phyloP scores from a whole-genome alignment of 1,140 invertebrate genomes.

The Drosophila setifemur region DNA sequence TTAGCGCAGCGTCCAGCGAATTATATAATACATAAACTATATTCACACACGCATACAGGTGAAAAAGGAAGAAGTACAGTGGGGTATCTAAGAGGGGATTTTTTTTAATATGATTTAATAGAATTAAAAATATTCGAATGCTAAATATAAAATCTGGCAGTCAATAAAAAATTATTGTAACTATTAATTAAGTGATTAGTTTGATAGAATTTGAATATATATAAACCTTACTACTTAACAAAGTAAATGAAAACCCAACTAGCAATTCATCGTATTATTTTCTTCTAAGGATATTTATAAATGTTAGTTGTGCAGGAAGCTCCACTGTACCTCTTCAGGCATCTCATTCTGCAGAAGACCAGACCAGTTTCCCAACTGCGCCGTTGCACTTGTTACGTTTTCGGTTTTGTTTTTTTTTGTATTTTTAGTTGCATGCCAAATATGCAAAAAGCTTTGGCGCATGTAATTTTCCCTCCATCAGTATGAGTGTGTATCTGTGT shows the following conservation, averaged over 20 bases:
- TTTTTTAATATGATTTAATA: neutral
- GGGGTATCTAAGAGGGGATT: neutral
- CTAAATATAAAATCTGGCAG: too few species aligned
- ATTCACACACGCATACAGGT: conserved; percentile 8
- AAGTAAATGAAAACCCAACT: too few species aligned
- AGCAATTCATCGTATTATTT: too few species aligned
- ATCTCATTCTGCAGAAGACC: conserved; percentile 24
- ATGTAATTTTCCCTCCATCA: conserved; percentile 65
- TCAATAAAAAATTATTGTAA: too few species aligned
- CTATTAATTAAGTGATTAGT: too few species aligned
- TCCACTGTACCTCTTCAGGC: conserved; percentile 6
- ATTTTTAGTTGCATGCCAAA: conserved; percentile 67
- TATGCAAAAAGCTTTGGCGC: conserved; percentile 76
- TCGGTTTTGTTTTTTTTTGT: conserved; percentile 32
- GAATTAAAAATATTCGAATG: too few species aligned
- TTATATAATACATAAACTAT: conserved; percentile 73
- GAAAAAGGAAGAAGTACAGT: conserved; percentile 6
- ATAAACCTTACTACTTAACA: too few species aligned
- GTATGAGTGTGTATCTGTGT: too few species aligned
- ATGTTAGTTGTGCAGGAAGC: neutral
- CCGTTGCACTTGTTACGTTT: conserved; percentile 73
- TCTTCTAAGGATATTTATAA: too few species aligned
- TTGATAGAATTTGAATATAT: too few species aligned
- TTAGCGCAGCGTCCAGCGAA: conserved; percentile 47
- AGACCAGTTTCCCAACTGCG: conserved; percentile 58